phyloP scores from a whole-genome alignment of 2,113 vertebrate species.

The Datnioides undecimradiatus region DNA sequence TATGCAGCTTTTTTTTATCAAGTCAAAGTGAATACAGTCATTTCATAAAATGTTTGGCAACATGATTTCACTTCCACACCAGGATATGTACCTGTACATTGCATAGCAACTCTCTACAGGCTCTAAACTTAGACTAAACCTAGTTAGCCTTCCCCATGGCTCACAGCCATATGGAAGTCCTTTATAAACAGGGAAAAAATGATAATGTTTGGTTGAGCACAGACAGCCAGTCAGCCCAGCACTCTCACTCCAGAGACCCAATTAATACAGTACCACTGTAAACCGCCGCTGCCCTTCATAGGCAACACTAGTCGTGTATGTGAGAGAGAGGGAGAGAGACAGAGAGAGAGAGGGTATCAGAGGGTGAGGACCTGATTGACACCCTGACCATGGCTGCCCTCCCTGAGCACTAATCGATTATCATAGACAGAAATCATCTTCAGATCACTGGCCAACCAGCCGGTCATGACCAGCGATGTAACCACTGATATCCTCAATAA shows the following conservation, averaged over 20 bases:
- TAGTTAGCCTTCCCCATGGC: slow-evolving; percentile 38
- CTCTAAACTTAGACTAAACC: slow-evolving; percentile 27
- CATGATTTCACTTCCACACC: not conserved
- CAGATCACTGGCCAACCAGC: slow-evolving; percentile 36
- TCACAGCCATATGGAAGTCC: slow-evolving; percentile 47
- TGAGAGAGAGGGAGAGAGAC: not conserved
- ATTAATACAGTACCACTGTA: slow-evolving; percentile 78
- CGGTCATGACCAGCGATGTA: slow-evolving; percentile 20
- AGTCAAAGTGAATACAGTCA: not conserved
- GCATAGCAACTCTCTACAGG: slow-evolving; percentile 6
- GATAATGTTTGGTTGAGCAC: slow-evolving; percentile 69
- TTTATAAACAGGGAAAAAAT: slow-evolving; percentile 62
- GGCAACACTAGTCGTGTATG: slow-evolving; percentile 31
- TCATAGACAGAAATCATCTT: slow-evolving; percentile 43
- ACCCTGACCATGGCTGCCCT: slow-evolving; percentile 32
- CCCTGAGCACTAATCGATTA: slow-evolving; percentile 49
- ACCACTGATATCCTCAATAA: slow-evolving; percentile 1
- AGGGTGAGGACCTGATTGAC: slow-evolving; percentile 44
- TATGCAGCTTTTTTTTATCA: not conserved
- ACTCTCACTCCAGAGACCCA: slow-evolving; percentile 76
- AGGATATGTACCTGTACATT: not conserved
- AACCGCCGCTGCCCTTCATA: slow-evolving; percentile 68
- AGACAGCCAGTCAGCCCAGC: slow-evolving; percentile 65
- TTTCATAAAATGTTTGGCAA: slow-evolving; percentile 13
- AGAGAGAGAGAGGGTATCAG: slow-evolving; percentile 15